Conservation (phyloP, 2,888 invertebrate species). For the Myopa testacea region DNA sequence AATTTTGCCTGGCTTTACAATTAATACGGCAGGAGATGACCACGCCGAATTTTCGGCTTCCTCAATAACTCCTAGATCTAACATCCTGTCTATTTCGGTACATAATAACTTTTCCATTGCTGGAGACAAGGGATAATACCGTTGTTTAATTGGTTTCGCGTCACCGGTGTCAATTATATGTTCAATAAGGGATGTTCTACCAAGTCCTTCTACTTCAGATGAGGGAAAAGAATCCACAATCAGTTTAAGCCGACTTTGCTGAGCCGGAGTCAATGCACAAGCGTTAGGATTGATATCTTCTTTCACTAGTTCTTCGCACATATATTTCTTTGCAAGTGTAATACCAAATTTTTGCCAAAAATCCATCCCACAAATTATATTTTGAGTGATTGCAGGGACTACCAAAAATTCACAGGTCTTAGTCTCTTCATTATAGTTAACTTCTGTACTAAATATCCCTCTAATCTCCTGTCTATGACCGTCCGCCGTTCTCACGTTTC, state of each 20-base stretch:
- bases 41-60: too few relatives aligned
- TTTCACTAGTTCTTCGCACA: neutral
- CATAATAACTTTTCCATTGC: conserved; percentile 45
- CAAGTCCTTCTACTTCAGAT: conserved; percentile 32
- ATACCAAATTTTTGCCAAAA: conserved; percentile 24
- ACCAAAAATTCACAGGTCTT: neutral
- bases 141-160: conserved; percentile 44
- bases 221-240: conserved; percentile 20
- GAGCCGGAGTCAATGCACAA: neutral
- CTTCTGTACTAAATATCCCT: neutral
- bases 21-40: too few relatives aligned
- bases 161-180: conserved; percentile 45
- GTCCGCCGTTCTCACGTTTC: conserved; percentile 13
- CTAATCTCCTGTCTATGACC: neutral
- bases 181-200: conserved; percentile 37
- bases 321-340: neutral
- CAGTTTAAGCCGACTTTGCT: neutral
- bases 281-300: neutral
- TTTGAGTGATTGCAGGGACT: neutral
- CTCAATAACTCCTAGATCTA: conserved; percentile 31
- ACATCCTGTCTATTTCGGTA: conserved; percentile 56
- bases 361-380: conserved; percentile 24
- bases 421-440: neutral
- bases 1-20: too few relatives aligned
- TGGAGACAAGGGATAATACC: conserved; percentile 46